A percentile compares a stretch with the other conserved stretches of the same genome.
phyloP scores from a whole-genome alignment of 2,113 vertebrate species.

The Cromileptes altivelis region DNA sequence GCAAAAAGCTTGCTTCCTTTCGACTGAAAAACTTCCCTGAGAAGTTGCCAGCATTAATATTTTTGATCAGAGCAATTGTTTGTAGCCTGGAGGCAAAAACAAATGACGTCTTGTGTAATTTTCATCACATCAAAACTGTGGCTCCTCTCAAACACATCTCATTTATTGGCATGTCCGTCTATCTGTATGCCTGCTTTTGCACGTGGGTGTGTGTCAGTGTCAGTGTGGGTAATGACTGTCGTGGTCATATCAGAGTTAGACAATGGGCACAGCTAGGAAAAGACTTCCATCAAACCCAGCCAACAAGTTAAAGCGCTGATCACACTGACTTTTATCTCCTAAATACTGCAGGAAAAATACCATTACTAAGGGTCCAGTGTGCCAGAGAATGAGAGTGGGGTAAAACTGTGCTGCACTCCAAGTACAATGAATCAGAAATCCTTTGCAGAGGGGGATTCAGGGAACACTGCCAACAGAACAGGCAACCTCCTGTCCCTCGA shows the following conservation, averaged over 20 bases:
- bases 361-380: neutral
- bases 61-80: slow-evolving; percentile 3
- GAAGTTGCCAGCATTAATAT: slow-evolving; percentile 14
- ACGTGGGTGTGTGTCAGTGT: slow-evolving; percentile 14
- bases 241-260: neutral
- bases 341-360: slow-evolving; percentile 11
- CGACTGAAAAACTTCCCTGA: slow-evolving; percentile 12
- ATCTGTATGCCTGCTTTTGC: neutral
- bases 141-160: slow-evolving; percentile 9
- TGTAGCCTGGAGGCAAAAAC: slow-evolving; percentile 5
- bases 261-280: slow-evolving; percentile 12
- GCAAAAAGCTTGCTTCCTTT: slow-evolving; percentile 29
- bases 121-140: slow-evolving; percentile 17
- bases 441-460: slow-evolving; percentile 32
- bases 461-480: slow-evolving; percentile 66
- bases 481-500: slow-evolving; percentile 52
- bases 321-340: slow-evolving; percentile 2
- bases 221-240: neutral
- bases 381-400: slow-evolving; percentile 14
- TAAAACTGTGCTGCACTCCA: slow-evolving; percentile 33
- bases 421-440: slow-evolving; percentile 47
- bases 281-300: slow-evolving; percentile 5
- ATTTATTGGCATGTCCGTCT: neutral
- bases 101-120: slow-evolving; percentile 15
- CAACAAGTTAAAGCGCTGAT: neutral